These are phyloP conservation scores for Neopipo cinnamomea DNA, from an alignment of 2,113 vertebrate species.

Conservation along the genomic window DNA sequence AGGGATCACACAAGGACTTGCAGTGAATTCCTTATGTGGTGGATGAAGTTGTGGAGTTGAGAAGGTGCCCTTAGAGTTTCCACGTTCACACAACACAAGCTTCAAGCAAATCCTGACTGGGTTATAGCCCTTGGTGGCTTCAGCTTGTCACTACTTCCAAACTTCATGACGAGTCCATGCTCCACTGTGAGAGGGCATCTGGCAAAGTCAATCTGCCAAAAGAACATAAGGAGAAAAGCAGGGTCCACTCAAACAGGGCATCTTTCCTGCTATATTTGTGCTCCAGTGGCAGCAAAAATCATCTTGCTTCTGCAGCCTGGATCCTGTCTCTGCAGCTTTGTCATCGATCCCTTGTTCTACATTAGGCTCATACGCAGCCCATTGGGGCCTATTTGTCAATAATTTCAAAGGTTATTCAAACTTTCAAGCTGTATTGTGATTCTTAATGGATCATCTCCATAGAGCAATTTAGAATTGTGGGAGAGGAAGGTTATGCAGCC, in stretches of 20 bases:
- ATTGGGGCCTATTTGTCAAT: conserved; percentile 15
- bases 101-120: background rate
- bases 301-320: conserved; percentile 3
- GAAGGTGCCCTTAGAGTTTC: background rate
- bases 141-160: background rate
- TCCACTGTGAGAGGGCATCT: background rate
- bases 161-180: background rate
- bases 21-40: fast-evolving
- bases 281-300: conserved; percentile 9
- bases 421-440: conserved; percentile 43
- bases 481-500: conserved; percentile 34
- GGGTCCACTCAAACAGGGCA: background rate
- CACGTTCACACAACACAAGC: background rate
- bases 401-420: conserved; percentile 68
- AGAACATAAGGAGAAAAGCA: background rate
- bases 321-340: conserved; percentile 33
- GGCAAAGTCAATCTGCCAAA: background rate
- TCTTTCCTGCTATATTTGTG: background rate
- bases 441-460: conserved; percentile 57
- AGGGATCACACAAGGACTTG: background rate
- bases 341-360: conserved; percentile 39
- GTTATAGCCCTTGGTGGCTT: background rate
- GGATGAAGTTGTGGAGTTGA: background rate
- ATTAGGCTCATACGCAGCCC: conserved; percentile 18
- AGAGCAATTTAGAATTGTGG: conserved; percentile 25